Evolutionary conservation across 2,113 vertebrate species (phyloP).

Genomic region (Gavialis gangeticus): DNA sequence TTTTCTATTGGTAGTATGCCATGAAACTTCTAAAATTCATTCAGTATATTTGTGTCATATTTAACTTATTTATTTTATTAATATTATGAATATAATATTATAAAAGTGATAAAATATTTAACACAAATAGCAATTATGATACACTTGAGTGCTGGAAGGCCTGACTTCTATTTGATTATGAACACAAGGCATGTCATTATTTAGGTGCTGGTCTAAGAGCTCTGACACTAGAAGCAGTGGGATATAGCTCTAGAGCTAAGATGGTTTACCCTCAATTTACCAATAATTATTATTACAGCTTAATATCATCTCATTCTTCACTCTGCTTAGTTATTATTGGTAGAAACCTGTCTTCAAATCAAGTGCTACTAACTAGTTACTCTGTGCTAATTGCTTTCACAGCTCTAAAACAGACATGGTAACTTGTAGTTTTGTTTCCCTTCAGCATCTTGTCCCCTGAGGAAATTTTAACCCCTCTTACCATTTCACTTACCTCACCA

Average conservation of each 20-base stretch:
- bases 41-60: neutral
- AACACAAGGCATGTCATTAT: fast-evolving
- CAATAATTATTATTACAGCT: neutral
- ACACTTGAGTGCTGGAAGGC: neutral
- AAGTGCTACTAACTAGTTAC: neutral
- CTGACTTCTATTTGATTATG: neutral
- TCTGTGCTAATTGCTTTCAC: neutral
- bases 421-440: neutral
- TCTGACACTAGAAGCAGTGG: neutral
- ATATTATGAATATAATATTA: neutral
- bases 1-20: neutral
- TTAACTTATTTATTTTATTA: neutral
- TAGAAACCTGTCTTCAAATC: neutral
- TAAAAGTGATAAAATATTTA: neutral
- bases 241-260: neutral
- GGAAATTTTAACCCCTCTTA: neutral
- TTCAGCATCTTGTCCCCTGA: neutral
- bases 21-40: neutral
- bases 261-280: neutral
- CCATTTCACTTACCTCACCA: neutral
- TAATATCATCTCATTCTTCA: neutral
- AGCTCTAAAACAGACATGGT: neutral
- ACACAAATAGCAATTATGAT: neutral
- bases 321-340: neutral
- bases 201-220: neutral